Evolutionary conservation across 2,113 vertebrate species (phyloP), one percentile per base, ranked within the genome.

Genomic region (Misgurnus mizolepis): DNA sequence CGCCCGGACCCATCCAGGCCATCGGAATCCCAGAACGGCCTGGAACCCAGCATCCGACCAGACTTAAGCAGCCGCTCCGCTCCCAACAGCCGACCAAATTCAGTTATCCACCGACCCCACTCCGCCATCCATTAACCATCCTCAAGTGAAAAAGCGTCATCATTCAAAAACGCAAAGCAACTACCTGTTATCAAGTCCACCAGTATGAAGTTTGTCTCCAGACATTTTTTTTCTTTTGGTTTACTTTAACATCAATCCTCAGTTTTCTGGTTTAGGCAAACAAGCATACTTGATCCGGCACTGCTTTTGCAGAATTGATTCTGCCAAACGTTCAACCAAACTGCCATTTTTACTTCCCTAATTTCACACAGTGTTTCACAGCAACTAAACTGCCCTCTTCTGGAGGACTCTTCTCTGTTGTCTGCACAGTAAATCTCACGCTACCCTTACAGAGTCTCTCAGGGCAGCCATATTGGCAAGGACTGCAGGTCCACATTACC

Each of bases 1-100:
- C 95, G 94, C 90, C 96, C 96, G 6, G 96, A 97, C 88, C 94
- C 90, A 85, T 89, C 90, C 82, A 89, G 90, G 70, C 90, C 90
- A 79, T 89, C 91, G 7, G 90, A 77, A 77, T 39, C 27, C 75
- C 75, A 77, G 62, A 77, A 77, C 1, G 75, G 75, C 22, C 47
- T 77, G 62, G 75, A 41, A 27, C 75, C 91, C 90, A 98, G 96
- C 88, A 97, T 95, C 91, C 95, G 93, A 84, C 94, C 94, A 41
- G 94, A 95, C 85, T 91, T 94, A 89, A 93, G 91, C 90, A 92
- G 92, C 58, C 79, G 68, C 45, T 74, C 90, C 9, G 81, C 88
- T 78, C 91, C 90, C 81, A 92, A 93, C 3, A 90, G 90, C 84
- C 90, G 91, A 67, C 88, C 91, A 85, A 91, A 92, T 88, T 91